Conservation (phyloP, 2,888 invertebrate species). For the Sarcophaga caerulescens region DNA sequence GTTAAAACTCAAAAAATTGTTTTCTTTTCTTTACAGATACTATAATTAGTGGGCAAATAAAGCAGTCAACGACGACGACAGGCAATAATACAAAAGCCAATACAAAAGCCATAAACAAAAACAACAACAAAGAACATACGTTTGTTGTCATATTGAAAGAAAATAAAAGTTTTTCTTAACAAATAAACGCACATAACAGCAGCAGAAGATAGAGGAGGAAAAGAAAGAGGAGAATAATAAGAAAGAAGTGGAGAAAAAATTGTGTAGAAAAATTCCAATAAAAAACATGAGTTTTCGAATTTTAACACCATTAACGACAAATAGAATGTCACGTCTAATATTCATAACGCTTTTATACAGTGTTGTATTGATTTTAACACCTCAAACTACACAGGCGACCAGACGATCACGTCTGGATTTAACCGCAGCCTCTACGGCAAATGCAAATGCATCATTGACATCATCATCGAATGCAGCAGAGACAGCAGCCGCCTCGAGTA, state of each 20-base stretch:
- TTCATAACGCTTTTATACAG: constrained; percentile 45
- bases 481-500: constrained; percentile 52
- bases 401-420: constrained; percentile 78
- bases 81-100: not conserved
- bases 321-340: constrained; percentile 59
- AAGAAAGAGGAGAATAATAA: constrained; percentile 7
- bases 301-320: constrained; percentile 52
- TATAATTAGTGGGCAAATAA: constrained; percentile 42
- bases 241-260: not conserved
- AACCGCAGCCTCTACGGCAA: constrained; percentile 66
- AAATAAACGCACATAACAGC: not conserved
- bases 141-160: constrained; percentile 10
- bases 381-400: constrained; percentile 72
- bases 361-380: constrained; percentile 61
- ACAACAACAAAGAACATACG: not conserved
- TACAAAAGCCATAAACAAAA: not conserved
- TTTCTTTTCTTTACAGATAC: constrained; percentile 26
- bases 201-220: not conserved
- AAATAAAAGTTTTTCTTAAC: constrained; percentile 46
- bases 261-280: not conserved
- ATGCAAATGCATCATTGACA: constrained; percentile 67
- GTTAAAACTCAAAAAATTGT: constrained; percentile 2
- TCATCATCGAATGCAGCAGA: constrained; percentile 43
- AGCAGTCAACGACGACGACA: not conserved
- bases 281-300: constrained; percentile 63